Evolutionary conservation across 2,888 invertebrate species (phyloP).

Genomic region (Plutella xylostella): DNA sequence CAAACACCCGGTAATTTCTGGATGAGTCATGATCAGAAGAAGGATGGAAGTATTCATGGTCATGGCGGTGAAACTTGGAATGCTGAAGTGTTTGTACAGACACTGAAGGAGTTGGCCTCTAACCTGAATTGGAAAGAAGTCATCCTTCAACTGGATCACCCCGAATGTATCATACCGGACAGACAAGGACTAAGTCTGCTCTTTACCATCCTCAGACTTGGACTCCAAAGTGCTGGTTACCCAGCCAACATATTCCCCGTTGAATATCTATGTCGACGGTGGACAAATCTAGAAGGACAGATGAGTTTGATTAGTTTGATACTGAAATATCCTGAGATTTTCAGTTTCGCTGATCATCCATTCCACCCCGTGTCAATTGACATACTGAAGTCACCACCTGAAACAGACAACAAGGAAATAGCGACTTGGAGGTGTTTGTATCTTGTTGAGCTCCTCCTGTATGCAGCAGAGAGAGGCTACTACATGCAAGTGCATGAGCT

Average conservation of each 20-base stretch:
- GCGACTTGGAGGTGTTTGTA: constrained; percentile 94
- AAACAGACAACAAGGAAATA: constrained; percentile 94
- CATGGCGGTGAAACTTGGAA: constrained; percentile 82
- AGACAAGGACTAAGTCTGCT: constrained; percentile 86
- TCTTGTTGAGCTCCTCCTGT: constrained; percentile 88
- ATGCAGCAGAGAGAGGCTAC: constrained; percentile 88
- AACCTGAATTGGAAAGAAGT: constrained; percentile 94
- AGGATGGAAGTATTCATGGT: constrained; percentile 52
- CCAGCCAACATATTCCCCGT: constrained; percentile 84
- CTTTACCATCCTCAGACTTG: constrained; percentile 84
- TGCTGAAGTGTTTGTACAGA: constrained; percentile 91
- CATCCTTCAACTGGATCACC: constrained; percentile 89
- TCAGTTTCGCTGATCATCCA: constrained; percentile 93
- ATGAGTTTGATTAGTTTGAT: constrained; percentile 89
- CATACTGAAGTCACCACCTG: constrained; percentile 92
- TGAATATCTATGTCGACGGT: constrained; percentile 89
- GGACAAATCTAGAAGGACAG: constrained; percentile 95
- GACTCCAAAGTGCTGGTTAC: constrained; percentile 81
- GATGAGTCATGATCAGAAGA: constrained; percentile 66
- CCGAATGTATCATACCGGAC: constrained; percentile 90
- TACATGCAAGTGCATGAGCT: constrained; percentile 87
- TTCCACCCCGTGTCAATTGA: constrained; percentile 90
- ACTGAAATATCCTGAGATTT: constrained; percentile 91
- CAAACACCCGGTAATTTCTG: constrained; percentile 77
- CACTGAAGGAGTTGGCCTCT: constrained; percentile 89